Conservation (phyloP, 2,797 vertebrate genomes). For the Pantherophis vulpinus region DNA sequence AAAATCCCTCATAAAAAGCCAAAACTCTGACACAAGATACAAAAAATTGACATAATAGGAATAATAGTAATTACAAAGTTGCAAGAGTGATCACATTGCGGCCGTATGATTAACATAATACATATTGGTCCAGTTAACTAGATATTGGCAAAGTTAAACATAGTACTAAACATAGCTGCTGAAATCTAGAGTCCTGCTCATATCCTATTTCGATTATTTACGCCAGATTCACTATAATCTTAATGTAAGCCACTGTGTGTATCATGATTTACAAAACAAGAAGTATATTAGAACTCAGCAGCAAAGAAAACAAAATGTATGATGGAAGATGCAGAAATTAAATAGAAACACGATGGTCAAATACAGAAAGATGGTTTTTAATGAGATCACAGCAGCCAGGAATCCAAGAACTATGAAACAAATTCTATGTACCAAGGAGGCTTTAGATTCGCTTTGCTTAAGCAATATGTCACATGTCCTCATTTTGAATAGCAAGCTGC, state of each 20-base stretch:
- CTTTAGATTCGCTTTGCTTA: background rate
- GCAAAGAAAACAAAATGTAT: background rate
- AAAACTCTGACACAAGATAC: background rate
- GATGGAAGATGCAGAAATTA: background rate
- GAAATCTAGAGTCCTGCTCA: background rate
- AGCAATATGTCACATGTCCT: background rate
- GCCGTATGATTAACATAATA: background rate
- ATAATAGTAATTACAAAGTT: constrained; percentile 16
- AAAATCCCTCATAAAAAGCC: constrained; percentile 31
- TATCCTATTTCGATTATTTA: background rate
- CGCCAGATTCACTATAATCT: accelerated
- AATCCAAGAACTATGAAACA: background rate
- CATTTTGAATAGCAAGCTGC: background rate
- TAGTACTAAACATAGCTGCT: background rate
- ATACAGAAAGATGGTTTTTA: accelerated
- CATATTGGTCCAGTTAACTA: background rate
- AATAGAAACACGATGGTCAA: background rate
- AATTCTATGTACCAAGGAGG: background rate
- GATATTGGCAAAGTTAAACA: background rate
- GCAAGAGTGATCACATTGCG: accelerated
- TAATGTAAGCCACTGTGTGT: background rate
- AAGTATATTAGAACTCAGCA: background rate
- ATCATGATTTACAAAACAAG: too few species aligned
- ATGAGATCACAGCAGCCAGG: background rate
- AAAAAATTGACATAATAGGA: constrained; percentile 11